phyloP scores from a whole-genome alignment of 2,113 vertebrate species.

The Pogonocichla stellata region DNA sequence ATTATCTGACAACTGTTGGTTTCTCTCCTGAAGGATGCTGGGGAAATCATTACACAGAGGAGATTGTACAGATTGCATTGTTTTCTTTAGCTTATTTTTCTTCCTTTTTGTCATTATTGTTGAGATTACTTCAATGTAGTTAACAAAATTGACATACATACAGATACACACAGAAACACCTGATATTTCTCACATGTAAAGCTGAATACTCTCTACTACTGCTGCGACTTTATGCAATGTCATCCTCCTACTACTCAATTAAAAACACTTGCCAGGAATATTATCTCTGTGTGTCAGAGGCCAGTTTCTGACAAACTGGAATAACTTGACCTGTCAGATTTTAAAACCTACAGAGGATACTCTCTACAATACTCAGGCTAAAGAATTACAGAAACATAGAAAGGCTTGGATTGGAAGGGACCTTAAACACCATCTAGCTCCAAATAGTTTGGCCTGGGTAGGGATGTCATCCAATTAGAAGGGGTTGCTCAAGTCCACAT shows the following conservation, averaged over 20 bases:
- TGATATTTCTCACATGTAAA: not conserved
- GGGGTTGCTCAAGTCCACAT: not conserved
- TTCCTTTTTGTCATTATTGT: not conserved
- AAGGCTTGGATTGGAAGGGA: not conserved
- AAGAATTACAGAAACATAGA: not conserved
- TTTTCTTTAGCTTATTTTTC: not conserved
- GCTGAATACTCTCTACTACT: not conserved
- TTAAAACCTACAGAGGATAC: not conserved
- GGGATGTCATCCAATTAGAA: not conserved
- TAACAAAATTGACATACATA: not conserved
- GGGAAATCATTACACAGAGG: not conserved
- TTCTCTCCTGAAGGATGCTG: not conserved
- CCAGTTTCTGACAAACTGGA: not conserved
- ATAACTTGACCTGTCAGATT: not conserved
- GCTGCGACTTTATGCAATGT: not conserved
- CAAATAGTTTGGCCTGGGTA: not conserved
- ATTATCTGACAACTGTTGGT: not conserved
- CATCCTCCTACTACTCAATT: not conserved
- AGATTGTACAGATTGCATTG: fast-evolving
- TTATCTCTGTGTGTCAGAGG: not conserved
- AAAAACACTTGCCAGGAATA: not conserved
- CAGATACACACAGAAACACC: not conserved
- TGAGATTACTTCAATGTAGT: not conserved
- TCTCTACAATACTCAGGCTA: not conserved
- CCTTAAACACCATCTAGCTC: not conserved